phyloP scores from a whole-genome alignment of 2,797 vertebrate species.

The Bradypus variegatus region DNA sequence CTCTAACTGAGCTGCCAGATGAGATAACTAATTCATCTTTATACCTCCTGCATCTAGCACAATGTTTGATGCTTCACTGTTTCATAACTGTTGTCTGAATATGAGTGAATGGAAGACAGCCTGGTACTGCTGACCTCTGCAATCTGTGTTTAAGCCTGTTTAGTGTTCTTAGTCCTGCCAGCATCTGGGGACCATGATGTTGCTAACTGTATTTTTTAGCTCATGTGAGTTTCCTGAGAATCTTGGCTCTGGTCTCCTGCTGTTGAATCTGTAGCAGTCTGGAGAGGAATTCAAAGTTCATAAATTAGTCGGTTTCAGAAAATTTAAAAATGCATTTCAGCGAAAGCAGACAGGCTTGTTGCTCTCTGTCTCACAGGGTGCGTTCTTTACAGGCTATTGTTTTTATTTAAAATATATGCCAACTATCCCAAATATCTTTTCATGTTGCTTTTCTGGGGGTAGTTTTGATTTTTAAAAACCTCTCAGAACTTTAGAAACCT shows the following conservation, averaged over 20 bases:
- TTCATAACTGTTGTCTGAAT: neutral
- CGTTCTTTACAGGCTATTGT: neutral
- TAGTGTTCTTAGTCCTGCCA: neutral
- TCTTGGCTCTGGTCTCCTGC: neutral
- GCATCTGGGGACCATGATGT: neutral
- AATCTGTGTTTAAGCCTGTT: neutral
- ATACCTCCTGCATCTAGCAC: neutral
- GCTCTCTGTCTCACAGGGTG: neutral
- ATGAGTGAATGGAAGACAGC: neutral
- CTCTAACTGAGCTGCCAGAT: neutral
- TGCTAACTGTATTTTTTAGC: neutral
- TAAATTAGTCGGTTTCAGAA: slow-evolving; percentile 12
- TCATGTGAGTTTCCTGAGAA: slow-evolving; percentile 15
- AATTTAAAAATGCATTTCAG: slow-evolving; percentile 18
- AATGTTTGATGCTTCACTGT: neutral
- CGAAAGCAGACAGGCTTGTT: neutral
- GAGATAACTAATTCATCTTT: neutral
- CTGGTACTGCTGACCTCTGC: neutral
- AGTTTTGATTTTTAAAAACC: neutral
- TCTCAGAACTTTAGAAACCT: neutral
- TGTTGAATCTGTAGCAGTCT: slow-evolving; percentile 11
- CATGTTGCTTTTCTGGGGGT: neutral
- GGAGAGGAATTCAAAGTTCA: neutral
- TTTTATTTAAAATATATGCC: neutral
- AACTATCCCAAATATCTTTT: slow-evolving; percentile 4